phyloP scores from a whole-genome alignment of 2,797 vertebrate genomes.

The Bothrops alternatus region DNA sequence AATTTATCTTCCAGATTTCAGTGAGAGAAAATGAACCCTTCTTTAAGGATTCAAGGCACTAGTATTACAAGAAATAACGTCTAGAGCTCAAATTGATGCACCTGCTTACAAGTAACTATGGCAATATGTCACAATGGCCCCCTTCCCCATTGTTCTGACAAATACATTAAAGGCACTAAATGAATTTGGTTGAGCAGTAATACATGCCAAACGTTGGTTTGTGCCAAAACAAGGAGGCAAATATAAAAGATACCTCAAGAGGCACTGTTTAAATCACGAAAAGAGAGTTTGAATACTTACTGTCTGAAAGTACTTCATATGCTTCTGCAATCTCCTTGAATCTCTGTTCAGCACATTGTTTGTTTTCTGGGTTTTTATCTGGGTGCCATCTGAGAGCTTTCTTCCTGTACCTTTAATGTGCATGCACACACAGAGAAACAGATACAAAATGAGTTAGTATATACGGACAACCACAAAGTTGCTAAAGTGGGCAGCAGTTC shows the following conservation, averaged over 20 bases:
- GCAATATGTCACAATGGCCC: neutral
- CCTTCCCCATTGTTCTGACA: neutral
- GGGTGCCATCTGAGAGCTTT: slow-evolving; percentile 89
- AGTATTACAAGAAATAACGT: neutral
- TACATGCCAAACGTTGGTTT: neutral
- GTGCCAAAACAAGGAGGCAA: neutral
- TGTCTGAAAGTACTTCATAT: slow-evolving; percentile 90
- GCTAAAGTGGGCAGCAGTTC: neutral
- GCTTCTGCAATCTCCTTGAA: slow-evolving; percentile 91
- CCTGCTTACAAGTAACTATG: neutral
- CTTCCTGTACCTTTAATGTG: slow-evolving; percentile 79
- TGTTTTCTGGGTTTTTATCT: slow-evolving; percentile 92
- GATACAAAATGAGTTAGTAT: neutral
- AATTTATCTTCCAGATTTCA: neutral
- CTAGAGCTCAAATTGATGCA: neutral
- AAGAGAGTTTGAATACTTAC: slow-evolving; percentile 68
- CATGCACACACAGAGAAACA: neutral
- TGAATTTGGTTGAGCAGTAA: neutral
- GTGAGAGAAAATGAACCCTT: neutral
- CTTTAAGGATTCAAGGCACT: neutral
- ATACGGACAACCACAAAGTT: neutral
- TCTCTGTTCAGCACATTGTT: slow-evolving; percentile 86
- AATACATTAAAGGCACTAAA: neutral
- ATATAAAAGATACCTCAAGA: neutral
- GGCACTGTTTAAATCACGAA: no score